These are phyloP conservation scores for Helobdella robusta DNA, from an alignment of 2,888 invertebrate species.

Conservation along the genomic window DNA sequence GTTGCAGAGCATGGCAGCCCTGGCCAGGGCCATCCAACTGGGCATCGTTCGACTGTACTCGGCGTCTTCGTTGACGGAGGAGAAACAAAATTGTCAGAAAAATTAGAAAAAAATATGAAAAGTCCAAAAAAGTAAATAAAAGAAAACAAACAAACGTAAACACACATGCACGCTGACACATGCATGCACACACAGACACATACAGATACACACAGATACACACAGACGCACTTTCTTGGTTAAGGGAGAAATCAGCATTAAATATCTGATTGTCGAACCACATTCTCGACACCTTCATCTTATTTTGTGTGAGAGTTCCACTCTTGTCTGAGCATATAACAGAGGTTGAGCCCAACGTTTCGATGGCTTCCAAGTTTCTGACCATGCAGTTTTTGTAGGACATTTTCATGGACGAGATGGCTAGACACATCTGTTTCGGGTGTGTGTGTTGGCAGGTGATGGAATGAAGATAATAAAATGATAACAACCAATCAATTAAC, in stretches of 20 bases:
- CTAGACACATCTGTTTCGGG: conserved; percentile 77
- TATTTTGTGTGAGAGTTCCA: conserved; percentile 92
- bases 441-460: too few relatives aligned
- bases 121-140: not conserved
- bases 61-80: conserved; percentile 59
- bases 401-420: conserved; percentile 96
- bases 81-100: too few relatives aligned
- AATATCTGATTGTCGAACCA: conserved; percentile 97
- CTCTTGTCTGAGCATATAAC: conserved; percentile 99
- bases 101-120: not conserved
- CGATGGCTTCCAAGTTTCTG: conserved; percentile 97
- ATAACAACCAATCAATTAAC: too few relatives aligned
- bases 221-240: conserved; percentile 65
- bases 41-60: conserved; percentile 76
- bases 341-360: conserved; percentile 93
- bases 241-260: conserved; percentile 96
- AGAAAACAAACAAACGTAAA: not conserved
- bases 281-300: conserved; percentile 99
- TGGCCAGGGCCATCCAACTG: conserved; percentile 77
- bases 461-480: too few relatives aligned
- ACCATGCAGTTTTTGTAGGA: conserved; percentile 96
- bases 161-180: not conserved
- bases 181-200: too few relatives aligned
- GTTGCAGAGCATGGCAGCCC: conserved; percentile 91
- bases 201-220: too few relatives aligned